A percentile compares a stretch with the other conserved stretches of the same genome.
Evolutionary conservation across 30 jellyfish, hydroid and myxozoan species (phyloP).

Genomic region (Hydractinia symbiolongicarpus): DNA sequence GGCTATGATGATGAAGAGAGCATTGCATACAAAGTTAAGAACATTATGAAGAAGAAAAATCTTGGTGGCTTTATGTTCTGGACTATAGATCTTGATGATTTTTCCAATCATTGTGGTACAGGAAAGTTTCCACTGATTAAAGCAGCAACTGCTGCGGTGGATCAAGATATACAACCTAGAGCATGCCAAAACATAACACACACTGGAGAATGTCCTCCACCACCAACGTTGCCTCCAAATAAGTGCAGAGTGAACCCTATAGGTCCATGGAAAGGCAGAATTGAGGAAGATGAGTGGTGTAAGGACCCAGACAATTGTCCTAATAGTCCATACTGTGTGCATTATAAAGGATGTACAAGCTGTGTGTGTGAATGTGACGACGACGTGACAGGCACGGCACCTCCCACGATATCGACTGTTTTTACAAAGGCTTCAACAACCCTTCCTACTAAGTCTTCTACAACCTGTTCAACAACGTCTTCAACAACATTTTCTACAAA

Average conservation of each 20-base stretch:
- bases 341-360: neutral
- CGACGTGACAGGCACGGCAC: neutral
- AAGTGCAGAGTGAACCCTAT: neutral
- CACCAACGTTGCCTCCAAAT: constrained; percentile 26
- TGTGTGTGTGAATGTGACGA: constrained; percentile 6
- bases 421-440: neutral
- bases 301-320: constrained; percentile 13
- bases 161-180: neutral
- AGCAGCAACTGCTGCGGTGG: constrained; percentile 29
- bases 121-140: constrained; percentile 29
- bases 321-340: neutral
- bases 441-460: neutral
- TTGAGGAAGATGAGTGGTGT: constrained; percentile 13
- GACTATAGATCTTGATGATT: constrained; percentile 43
- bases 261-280: constrained; percentile 2
- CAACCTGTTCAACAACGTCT: neutral
- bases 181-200: neutral
- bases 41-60: constrained; percentile 10
- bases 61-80: constrained; percentile 44
- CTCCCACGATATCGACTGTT: neutral
- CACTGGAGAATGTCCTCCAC: neutral
- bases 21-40: constrained; percentile 13
- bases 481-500: neutral
- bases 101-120: constrained; percentile 11
- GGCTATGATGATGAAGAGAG: constrained; percentile 49